Conservation (phyloP, 2,113 vertebrate genomes). For the Rhinolophus sinicus region DNA sequence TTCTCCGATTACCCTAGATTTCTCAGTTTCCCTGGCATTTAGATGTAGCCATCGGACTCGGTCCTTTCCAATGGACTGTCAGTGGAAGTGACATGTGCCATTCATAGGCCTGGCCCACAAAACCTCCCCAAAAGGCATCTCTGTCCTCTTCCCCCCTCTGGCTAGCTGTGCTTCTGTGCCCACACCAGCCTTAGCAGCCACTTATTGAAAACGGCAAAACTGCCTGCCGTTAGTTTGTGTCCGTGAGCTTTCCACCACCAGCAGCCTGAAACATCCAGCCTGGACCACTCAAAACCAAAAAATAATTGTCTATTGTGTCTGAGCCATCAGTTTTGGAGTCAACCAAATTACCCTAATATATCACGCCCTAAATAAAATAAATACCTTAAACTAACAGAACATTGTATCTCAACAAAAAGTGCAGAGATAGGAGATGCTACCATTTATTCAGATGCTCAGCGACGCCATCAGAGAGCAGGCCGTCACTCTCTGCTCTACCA, state of each 20-base stretch:
- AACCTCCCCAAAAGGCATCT: not conserved
- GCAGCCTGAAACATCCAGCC: not conserved
- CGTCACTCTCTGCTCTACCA: not conserved
- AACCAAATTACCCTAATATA: not conserved
- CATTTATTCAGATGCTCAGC: not conserved
- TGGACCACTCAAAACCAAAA: not conserved
- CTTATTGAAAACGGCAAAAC: not conserved
- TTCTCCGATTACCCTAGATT: not conserved
- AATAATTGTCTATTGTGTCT: not conserved
- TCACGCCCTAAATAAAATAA: not conserved
- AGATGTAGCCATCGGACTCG: not conserved
- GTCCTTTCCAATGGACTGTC: not conserved
- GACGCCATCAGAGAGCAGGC: not conserved
- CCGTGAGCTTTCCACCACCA: not conserved
- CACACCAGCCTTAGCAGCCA: not conserved
- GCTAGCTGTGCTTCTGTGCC: not conserved
- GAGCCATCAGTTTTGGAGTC: not conserved
- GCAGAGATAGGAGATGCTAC: not conserved
- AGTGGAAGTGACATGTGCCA: not conserved
- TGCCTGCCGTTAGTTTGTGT: not conserved
- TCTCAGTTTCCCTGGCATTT: not conserved
- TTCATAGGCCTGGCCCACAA: not conserved
- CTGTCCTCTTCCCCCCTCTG: not conserved
- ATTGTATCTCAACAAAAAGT: not conserved
- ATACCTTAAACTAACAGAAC: not conserved